Base-by-base conservation (phyloP, 2,113 vertebrate genomes). In the Etheostoma spectabile region DNA sequence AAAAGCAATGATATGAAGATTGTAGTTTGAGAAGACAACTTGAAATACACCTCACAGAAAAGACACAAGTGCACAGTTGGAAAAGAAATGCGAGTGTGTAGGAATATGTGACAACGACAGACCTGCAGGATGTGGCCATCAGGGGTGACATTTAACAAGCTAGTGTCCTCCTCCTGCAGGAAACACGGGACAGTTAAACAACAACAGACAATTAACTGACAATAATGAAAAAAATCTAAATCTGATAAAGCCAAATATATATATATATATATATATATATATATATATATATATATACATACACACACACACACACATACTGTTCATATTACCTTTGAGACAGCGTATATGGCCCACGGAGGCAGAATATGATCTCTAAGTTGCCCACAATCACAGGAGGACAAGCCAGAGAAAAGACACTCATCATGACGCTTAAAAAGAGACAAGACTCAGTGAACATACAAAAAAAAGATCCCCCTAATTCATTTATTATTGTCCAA, bases 341-440 rank as follows among this genome's bases (percentile, higher is more conserved):
- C 88, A 1, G 96, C 93, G 51, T 96, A 96, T 85, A 99, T 97
- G 82, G 96, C 96, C 74, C 97, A 96, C 0, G 97, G 97, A 69
- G 97, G 97, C 77, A 99, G 91, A 81, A 98, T 89, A 80, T 99
- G 97, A 77, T 98, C 97, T 67, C 83, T 95, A 72, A 98, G 92
- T 1, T 84, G 82, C 15, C 97, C 97, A n/a, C 96, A 97, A 46
- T 96, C 95, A 69, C 97, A 99, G 49, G 93, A 65, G 0, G 88
- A 82, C 13, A 95, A 79, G 42, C 96, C 82, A 46, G 92, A 70
- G 35, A 86, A 51, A 12, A 94, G 70, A 88, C 97, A 99, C 30
- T 97, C 96, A 33, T 97, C 95, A 0, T 98, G 97, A 45, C 97
- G 95, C 97, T 98, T 88, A 52, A 76, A 90, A 56, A 69, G 7